Evolutionary conservation across 2,797 vertebrate species (phyloP).

Genomic region (Garrulus glandarius): DNA sequence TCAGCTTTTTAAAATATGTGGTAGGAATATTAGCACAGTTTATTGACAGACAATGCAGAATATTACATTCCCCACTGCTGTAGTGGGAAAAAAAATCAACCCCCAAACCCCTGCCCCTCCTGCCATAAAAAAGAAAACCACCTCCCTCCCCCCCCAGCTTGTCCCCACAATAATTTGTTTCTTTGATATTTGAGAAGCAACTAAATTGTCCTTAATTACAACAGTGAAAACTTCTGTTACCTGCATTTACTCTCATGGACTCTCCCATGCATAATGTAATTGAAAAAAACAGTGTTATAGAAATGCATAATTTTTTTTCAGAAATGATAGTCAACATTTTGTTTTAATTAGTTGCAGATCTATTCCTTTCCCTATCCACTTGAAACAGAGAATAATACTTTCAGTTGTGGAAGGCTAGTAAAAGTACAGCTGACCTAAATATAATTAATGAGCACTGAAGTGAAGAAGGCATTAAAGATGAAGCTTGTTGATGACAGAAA

Average conservation of each 20-base stretch:
- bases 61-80: neutral
- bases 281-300: neutral
- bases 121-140: neutral
- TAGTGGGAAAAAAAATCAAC: fast-evolving
- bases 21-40: neutral
- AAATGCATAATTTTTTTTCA: neutral
- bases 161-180: fast-evolving
- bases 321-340: neutral
- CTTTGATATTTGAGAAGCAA: neutral
- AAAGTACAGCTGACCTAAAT: conserved; percentile 12
- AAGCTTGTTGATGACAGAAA: neutral
- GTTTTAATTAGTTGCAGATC: conserved; percentile 28
- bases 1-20: neutral
- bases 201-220: neutral
- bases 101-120: fast-evolving
- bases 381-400: neutral
- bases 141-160: fast-evolving
- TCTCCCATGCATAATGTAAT: neutral
- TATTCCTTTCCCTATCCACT: neutral
- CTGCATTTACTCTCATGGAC: neutral
- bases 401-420: neutral
- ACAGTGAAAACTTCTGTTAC: neutral
- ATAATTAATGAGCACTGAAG: conserved; percentile 38
- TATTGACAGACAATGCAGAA: neutral
- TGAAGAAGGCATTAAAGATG: neutral